Evolutionary conservation across 2,888 invertebrate species (phyloP).

Genomic region (Adineta ricciae): DNA sequence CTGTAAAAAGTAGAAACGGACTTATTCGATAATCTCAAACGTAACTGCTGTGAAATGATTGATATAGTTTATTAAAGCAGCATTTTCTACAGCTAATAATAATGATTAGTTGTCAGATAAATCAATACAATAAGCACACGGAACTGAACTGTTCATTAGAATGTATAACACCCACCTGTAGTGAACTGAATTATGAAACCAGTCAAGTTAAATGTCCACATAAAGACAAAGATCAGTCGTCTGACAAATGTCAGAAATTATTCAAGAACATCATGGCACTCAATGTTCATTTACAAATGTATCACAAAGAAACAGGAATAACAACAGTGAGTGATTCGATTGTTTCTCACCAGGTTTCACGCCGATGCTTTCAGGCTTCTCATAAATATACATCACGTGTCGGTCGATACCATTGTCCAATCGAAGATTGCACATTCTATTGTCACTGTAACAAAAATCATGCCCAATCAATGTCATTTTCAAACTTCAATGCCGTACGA

Average conservation of each 20-base stretch:
- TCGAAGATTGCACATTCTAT: background rate
- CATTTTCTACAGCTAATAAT: background rate
- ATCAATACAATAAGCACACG: background rate
- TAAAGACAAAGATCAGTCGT: background rate
- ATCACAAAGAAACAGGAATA: background rate
- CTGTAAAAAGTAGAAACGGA: too few species aligned
- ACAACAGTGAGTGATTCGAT: background rate
- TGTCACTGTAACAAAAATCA: background rate
- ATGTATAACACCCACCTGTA: background rate
- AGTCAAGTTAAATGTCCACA: background rate
- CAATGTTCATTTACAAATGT: background rate
- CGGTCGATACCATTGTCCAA: background rate
- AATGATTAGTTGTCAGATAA: background rate
- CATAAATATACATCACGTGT: background rate
- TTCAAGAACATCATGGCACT: constrained; percentile 18
- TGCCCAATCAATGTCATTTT: background rate
- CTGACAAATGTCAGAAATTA: background rate
- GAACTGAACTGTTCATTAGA: background rate
- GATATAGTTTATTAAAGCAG: background rate
- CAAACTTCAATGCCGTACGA: background rate
- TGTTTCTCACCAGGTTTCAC: too few species aligned
- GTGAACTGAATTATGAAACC: background rate
- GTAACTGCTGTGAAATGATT: too few species aligned
- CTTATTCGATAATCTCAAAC: too few species aligned
- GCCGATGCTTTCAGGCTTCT: background rate